Evolutionary conservation across 2,113 vertebrate species (phyloP), one percentile per base, ranked within the genome.

Genomic region (Machaerirhynchus nigripectus): DNA sequence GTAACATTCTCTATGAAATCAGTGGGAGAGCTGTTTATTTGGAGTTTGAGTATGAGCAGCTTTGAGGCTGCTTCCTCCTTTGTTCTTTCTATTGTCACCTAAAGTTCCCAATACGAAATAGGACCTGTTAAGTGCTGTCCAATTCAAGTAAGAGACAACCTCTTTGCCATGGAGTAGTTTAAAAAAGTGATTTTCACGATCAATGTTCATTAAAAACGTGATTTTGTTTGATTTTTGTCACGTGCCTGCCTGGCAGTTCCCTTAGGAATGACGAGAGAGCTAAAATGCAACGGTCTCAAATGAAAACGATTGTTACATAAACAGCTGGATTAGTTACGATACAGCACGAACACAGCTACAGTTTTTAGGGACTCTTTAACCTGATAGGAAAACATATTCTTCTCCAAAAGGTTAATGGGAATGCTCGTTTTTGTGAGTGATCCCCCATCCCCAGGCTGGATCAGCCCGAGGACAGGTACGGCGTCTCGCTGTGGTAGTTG

Each of bases 401-500:
- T 91, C 56, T 96, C 79, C 88, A 83, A 92, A 96, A 97, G 97
- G 95, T 87, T 61, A 86, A 93, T 90, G 96, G 89, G 93, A 96
- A 95, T 67, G 68, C 92, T 96, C 42, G 27, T 50, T 87, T 76
- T 47, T 61, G 21, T 57, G 89, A 82, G 15, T 9, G 95, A 15
- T 8, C 6, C 28, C 33, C 13, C 11, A 30, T 30, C 55, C 42
- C 28, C 46, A 17, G 13, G 39, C 1, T 0, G 21, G 55, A 15
- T 99, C 98, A 99, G 95, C 99, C 99, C 9, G 99, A 99, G 96
- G 99, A 99, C 94, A 99, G 98, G 96, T 99, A 99, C 0, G 99
- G 99, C 13, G 98, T 99, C 97, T 99, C 99, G 3, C 99, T 99
- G 94, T 99, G 99, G 96, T 99, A 99, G 94, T 99, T 99, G 93